Evolutionary conservation across 2,113 vertebrate genomes (phyloP).

Genomic region (Trematocara nigrifrons): DNA sequence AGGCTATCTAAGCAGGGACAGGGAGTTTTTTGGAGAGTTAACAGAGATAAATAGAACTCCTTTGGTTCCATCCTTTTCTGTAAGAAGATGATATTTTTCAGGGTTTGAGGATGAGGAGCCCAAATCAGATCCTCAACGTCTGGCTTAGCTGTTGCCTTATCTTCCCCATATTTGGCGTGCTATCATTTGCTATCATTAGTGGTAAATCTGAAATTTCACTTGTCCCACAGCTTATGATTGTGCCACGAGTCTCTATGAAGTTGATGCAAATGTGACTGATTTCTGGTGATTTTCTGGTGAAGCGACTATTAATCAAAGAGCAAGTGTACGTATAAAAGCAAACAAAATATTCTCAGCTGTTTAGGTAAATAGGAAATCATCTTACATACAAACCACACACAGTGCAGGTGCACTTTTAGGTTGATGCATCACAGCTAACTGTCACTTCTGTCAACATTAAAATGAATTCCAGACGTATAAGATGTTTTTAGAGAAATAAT

Average conservation of each 20-base stretch:
- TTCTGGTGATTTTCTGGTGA: constrained; percentile 2
- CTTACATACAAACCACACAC: neutral
- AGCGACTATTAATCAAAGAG: neutral
- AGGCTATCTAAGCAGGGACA: constrained; percentile 65
- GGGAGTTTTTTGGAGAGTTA: constrained; percentile 42
- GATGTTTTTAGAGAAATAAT: neutral
- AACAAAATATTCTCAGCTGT: neutral
- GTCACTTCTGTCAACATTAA: neutral
- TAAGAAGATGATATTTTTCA: constrained; percentile 68
- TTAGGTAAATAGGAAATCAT: neutral
- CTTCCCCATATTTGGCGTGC: neutral
- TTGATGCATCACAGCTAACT: neutral
- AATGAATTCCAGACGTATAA: neutral
- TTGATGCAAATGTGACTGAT: constrained; percentile 4
- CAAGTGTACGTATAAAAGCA: neutral
- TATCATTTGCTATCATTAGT: constrained; percentile 22
- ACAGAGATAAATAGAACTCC: constrained; percentile 70
- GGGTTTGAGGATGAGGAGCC: neutral
- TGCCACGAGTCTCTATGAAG: neutral
- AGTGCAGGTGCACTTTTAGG: too few species aligned
- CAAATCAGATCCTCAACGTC: constrained; percentile 23
- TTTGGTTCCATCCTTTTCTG: constrained; percentile 53
- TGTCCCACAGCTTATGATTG: neutral
- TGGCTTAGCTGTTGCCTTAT: neutral
- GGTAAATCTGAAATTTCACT: neutral